Conservation (phyloP, 2,797 vertebrate species). For the Garrulus glandarius region DNA sequence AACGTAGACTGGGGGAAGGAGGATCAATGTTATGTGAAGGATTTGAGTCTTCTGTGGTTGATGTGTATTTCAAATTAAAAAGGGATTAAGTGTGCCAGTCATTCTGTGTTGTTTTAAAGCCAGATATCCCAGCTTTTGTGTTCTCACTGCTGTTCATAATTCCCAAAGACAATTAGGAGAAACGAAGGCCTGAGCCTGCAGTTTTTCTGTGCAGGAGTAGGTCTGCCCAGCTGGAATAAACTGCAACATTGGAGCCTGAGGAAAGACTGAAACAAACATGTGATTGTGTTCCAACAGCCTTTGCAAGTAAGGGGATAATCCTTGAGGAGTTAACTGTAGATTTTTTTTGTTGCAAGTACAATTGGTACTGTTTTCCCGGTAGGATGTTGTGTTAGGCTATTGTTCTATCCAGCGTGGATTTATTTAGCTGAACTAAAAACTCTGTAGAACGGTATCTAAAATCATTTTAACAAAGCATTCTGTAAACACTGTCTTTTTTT, state of each 20-base stretch:
- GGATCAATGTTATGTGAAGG: not conserved
- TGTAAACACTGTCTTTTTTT: not conserved
- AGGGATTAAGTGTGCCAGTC: not conserved
- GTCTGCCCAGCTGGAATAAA: not conserved
- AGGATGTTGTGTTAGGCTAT: not conserved
- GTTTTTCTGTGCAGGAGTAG: not conserved
- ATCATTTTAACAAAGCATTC: not conserved
- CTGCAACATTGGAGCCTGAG: not conserved
- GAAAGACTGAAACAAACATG: not conserved
- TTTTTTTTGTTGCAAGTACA: not conserved
- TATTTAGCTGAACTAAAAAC: not conserved
- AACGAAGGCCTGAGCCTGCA: not conserved
- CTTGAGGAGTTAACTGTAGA: not conserved
- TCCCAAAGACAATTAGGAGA: not conserved
- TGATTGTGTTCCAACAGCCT: not conserved
- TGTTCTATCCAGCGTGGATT: not conserved
- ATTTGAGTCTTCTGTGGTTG: not conserved
- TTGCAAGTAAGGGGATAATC: not conserved
- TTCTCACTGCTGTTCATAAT: not conserved
- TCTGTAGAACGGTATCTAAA: not conserved
- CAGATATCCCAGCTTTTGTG: not conserved
- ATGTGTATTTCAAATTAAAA: not conserved
- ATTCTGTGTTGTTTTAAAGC: not conserved
- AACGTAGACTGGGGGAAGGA: rapidly evolving
- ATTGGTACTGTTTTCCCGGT: not conserved